These are phyloP conservation scores for Thrips palmi DNA, from an alignment of 1,140 invertebrate genomes.

Conservation along the genomic window DNA sequence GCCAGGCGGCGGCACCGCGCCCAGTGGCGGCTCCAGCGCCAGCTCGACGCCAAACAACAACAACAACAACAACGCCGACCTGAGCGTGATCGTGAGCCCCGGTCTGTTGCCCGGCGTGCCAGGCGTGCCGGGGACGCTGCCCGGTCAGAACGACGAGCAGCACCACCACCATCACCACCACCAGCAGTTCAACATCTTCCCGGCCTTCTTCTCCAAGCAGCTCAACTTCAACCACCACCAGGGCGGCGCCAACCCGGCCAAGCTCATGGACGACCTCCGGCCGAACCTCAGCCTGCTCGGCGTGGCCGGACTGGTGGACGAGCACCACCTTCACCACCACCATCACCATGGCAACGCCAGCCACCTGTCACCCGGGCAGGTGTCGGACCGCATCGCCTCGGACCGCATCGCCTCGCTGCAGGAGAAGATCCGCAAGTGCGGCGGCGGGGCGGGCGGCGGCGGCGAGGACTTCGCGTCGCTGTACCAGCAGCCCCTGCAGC, in stretches of 20 bases:
- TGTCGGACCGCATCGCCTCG: too few relatives aligned
- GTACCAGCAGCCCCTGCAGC: slow-evolving; percentile 31
- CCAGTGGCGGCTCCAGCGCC: slow-evolving; percentile 1
- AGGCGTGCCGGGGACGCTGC: too few relatives aligned
- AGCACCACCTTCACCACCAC: slow-evolving; percentile 36
- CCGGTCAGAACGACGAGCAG: slow-evolving; percentile 4
- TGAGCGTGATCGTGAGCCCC: neutral
- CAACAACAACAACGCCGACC: neutral
- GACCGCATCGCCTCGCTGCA: slow-evolving; percentile 29
- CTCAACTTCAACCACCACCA: slow-evolving; percentile 40
- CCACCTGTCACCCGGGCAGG: slow-evolving; percentile 21
- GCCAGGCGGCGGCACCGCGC: slow-evolving; percentile 1
- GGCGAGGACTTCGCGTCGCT: slow-evolving; percentile 59
- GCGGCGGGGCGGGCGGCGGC: slow-evolving; percentile 32
- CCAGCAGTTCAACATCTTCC: slow-evolving; percentile 78
- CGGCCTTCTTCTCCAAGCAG: slow-evolving; percentile 70
- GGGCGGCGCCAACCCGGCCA: slow-evolving; percentile 24
- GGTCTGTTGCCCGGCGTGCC: too few relatives aligned
- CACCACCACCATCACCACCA: slow-evolving; percentile 15
- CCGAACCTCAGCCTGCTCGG: slow-evolving; percentile 63
- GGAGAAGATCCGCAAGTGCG: slow-evolving; percentile 31
- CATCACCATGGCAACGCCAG: slow-evolving; percentile 18
- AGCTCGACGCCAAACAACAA: neutral
- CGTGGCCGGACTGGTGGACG: slow-evolving; percentile 48
- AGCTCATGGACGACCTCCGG: slow-evolving; percentile 65